Evolutionary conservation across 1,140 invertebrate genomes (phyloP).

Genomic region (Adelges cooleyi): DNA sequence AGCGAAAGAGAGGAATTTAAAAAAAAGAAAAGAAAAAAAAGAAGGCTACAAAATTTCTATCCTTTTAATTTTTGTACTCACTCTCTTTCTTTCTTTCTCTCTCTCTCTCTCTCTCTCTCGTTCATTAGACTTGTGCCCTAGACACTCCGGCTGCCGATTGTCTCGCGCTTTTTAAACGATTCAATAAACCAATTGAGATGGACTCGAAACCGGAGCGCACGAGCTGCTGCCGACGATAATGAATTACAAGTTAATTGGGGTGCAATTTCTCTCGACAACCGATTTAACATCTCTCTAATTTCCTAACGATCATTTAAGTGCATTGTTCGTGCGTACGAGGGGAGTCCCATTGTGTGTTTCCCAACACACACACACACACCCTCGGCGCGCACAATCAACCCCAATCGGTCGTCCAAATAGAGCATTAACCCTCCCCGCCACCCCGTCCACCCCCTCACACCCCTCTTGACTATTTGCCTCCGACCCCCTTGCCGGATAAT

Average conservation of each 20-base stretch:
- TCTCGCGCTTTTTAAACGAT: constrained; percentile 24
- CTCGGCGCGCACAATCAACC: constrained; percentile 43
- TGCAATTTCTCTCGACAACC: constrained; percentile 31
- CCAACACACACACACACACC: constrained; percentile 10
- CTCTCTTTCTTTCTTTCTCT: background rate
- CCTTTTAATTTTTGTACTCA: background rate
- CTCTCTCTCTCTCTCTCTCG: background rate
- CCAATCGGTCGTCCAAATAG: constrained; percentile 45
- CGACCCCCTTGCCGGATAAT: constrained; percentile 29
- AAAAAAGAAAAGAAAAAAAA: background rate
- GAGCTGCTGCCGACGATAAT: constrained; percentile 12
- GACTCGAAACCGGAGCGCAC: constrained; percentile 18
- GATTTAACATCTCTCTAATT: constrained; percentile 32
- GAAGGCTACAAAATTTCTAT: constrained; percentile 6
- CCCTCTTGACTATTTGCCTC: constrained; percentile 26
- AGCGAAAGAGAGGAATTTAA: background rate
- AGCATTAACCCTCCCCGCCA: constrained; percentile 30
- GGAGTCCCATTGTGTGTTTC: constrained; percentile 24
- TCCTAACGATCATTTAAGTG: constrained; percentile 31
- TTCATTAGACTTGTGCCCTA: background rate
- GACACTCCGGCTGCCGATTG: background rate
- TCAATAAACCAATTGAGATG: constrained; percentile 29
- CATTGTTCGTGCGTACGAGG: constrained; percentile 26
- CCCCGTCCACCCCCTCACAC: constrained; percentile 30
- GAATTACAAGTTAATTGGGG: constrained; percentile 31